phyloP scores from a whole-genome alignment of 1,140 invertebrate species.

The Linepithema humile region DNA sequence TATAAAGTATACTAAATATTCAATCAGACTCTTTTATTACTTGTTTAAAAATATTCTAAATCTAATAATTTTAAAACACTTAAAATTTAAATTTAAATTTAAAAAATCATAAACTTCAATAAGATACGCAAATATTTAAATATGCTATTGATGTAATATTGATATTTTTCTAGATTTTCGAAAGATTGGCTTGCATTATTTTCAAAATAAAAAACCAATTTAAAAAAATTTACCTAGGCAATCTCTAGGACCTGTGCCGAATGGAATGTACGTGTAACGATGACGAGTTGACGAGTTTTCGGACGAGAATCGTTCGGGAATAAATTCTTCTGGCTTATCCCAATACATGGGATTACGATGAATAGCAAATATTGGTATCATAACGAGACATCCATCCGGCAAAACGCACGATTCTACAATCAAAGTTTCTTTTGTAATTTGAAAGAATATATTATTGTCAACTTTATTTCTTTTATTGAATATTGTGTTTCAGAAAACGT shows the following conservation, averaged over 20 bases:
- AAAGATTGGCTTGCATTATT: too few relatives aligned
- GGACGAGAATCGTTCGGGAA: not conserved
- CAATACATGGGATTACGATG: constrained; percentile 10
- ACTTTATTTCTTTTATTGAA: not conserved
- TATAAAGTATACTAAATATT: too few relatives aligned
- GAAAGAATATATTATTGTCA: not conserved
- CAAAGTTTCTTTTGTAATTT: not conserved
- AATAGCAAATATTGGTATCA: constrained; percentile 12
- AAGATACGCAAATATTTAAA: too few relatives aligned
- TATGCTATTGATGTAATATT: too few relatives aligned
- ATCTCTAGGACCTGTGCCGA: not conserved
- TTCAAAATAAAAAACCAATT: not conserved
- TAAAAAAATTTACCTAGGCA: not conserved
- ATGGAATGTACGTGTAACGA: not conserved
- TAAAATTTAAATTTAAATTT: too few relatives aligned
- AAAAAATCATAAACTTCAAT: too few relatives aligned
- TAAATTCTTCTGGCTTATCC: not conserved
- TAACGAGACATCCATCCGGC: not conserved
- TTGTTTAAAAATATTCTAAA: too few relatives aligned
- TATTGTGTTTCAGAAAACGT: not conserved
- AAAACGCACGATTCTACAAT: constrained; percentile 1
- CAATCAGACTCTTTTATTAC: too few relatives aligned
- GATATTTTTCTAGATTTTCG: too few relatives aligned
- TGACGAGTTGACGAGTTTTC: not conserved
- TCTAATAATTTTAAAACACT: too few relatives aligned